Percentiles rank a stretch among this genome's conserved stretches.
phyloP scores from a whole-genome alignment of 2,888 invertebrate species.

The Limnephilus rhombicus region DNA sequence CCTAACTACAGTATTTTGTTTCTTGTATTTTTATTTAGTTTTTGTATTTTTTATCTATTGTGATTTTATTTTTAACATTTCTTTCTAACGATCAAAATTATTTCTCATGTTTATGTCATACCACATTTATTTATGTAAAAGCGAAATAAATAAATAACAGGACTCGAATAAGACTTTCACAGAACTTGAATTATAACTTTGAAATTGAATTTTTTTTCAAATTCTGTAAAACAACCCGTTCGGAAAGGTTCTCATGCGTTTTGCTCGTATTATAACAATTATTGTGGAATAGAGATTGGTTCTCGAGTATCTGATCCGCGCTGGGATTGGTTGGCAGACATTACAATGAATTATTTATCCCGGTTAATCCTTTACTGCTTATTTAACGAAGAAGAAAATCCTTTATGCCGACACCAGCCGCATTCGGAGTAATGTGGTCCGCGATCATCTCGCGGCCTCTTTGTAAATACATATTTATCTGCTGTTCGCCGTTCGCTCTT shows the following conservation, averaged over 20 bases:
- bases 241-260: neutral
- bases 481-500: neutral
- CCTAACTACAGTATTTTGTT: too few species aligned
- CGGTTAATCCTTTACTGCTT: conserved; percentile 53
- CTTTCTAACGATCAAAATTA: too few species aligned
- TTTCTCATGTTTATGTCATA: too few species aligned
- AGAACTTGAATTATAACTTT: too few species aligned
- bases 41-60: too few species aligned
- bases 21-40: too few species aligned
- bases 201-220: too few species aligned
- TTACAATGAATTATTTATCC: conserved; percentile 62
- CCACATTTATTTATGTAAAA: too few species aligned
- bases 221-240: too few species aligned
- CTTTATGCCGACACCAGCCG: conserved; percentile 61
- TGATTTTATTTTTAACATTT: too few species aligned
- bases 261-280: neutral
- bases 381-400: conserved; percentile 63
- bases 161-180: too few species aligned
- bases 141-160: too few species aligned
- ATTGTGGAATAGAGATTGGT: neutral
- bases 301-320: neutral
- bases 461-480: conserved; percentile 30
- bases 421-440: conserved; percentile 59
- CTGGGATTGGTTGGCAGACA: neutral
- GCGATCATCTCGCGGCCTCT: conserved; percentile 56